These are phyloP conservation scores for Pantherophis alleghaniensis DNA, from an alignment of 2,797 vertebrate genomes.

Conservation along the genomic window DNA sequence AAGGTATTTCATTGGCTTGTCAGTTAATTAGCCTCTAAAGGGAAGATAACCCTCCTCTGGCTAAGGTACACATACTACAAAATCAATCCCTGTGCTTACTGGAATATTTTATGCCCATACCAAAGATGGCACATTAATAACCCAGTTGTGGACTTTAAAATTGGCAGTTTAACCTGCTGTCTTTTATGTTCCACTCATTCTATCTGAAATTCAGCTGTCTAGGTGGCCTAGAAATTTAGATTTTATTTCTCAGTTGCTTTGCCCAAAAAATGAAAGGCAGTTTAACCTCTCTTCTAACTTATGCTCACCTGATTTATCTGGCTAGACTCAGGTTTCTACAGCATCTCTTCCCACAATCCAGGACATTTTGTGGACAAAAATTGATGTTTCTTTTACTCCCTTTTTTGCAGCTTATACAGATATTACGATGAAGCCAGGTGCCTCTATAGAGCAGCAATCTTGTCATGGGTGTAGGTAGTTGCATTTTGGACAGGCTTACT, in stretches of 20 bases:
- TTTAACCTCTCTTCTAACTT: not conserved
- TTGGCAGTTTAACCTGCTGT: not conserved
- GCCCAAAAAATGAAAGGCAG: not conserved
- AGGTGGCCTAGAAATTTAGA: not conserved
- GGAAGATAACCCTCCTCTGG: not conserved
- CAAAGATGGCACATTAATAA: not conserved
- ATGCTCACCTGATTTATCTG: not conserved
- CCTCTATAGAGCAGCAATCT: not conserved
- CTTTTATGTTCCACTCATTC: not conserved
- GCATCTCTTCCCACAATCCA: not conserved
- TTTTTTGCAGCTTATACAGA: not conserved
- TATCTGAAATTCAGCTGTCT: not conserved
- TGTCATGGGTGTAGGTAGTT: not conserved
- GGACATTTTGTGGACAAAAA: not conserved
- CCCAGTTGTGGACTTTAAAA: not conserved
- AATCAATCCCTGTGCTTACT: not conserved
- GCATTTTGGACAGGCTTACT: not conserved
- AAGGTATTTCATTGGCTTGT: not conserved
- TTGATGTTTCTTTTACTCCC: not conserved
- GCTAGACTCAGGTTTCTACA: not conserved
- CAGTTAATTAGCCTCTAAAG: not conserved
- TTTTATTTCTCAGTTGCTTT: not conserved
- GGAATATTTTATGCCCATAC: not conserved
- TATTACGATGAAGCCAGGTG: not conserved
- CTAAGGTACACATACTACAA: not conserved